Conservation (phyloP, 2,888 invertebrate genomes). For the Clusia tigrina region DNA sequence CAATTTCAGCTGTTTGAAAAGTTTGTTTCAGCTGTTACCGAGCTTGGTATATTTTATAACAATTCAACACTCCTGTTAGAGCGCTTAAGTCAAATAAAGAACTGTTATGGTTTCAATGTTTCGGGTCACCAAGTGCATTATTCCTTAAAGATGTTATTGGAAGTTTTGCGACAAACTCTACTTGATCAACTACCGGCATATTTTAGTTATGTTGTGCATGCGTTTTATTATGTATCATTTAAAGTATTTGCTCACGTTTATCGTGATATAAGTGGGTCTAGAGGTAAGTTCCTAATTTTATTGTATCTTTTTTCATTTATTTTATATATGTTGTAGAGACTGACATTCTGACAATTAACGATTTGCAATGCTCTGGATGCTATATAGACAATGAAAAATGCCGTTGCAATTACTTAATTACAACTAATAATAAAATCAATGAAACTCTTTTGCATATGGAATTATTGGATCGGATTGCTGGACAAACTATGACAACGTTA, state of each 20-base stretch:
- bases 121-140: not conserved
- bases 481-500: constrained; percentile 82
- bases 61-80: constrained; percentile 44
- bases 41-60: constrained; percentile 51
- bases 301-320: not conserved
- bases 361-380: constrained; percentile 77
- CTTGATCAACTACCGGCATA: constrained; percentile 76
- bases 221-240: constrained; percentile 81
- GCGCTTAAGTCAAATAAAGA: constrained; percentile 41
- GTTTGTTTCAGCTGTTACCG: constrained; percentile 56
- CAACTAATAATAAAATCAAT: constrained; percentile 78
- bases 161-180: constrained; percentile 58
- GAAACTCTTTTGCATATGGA: constrained; percentile 79
- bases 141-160: constrained; percentile 67
- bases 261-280: constrained; percentile 40
- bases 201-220: constrained; percentile 74
- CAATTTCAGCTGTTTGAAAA: constrained; percentile 46
- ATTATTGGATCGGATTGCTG: constrained; percentile 82
- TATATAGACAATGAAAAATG: constrained; percentile 71
- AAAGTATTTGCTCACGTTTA: constrained; percentile 71
- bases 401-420: constrained; percentile 69
- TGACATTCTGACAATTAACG: constrained; percentile 41
- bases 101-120: constrained; percentile 24
- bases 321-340: constrained; percentile 33
- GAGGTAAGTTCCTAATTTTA: constrained; percentile 41